Evolutionary conservation across 2,113 vertebrate species (phyloP), one percentile per base, ranked within the genome.

Genomic region (Erythrocebus patas): DNA sequence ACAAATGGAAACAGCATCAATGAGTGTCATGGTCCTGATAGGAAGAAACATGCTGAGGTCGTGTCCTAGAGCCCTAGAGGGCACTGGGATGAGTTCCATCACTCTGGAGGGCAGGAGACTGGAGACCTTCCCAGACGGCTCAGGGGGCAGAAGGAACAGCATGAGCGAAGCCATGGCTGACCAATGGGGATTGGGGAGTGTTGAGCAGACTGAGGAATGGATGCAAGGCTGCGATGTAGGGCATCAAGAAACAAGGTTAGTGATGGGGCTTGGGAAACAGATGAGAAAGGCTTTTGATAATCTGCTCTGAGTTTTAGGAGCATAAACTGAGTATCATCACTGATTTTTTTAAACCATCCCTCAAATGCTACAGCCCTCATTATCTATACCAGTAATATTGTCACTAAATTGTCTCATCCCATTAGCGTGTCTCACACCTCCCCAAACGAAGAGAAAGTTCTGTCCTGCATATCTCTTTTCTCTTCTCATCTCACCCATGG

Each of bases 211-310:
- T 0, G 4, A 30, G 12, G 14, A 17, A 5, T 2, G 23, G 32
- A 50, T 0, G 3, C 13, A 23, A 57, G 7, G 30, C 13, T 27
- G 6, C 0, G 3, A 23, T 3, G 14, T 7, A 1, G 8, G 68
- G 16, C 45, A 18, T 76, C 40, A 70, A 84, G 70, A 75, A 61
- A 52, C 27, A 7, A 79, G 2, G 4, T 61, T 61, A 48, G 8
- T 59, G 9, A 82, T 14, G 6, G 4, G 16, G 25, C 5, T 4
- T 66, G 20, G 35, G 57, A 32, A 52, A 20, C 27, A 23, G 35
- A 1, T 27, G 50, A 66, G 52, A 84, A 82, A 89, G n/a, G 30
- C 30, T 72, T 30, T 43, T 27, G 59, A 25, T 35, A 38, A 91
- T 25, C n/a, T 6, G 1, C 35, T 87, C 27, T 48, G 38, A 85